Percentiles rank a stretch among this genome's conserved stretches.
Conservation (phyloP, 2,113 vertebrate genomes). For the Saccopteryx leptura region DNA sequence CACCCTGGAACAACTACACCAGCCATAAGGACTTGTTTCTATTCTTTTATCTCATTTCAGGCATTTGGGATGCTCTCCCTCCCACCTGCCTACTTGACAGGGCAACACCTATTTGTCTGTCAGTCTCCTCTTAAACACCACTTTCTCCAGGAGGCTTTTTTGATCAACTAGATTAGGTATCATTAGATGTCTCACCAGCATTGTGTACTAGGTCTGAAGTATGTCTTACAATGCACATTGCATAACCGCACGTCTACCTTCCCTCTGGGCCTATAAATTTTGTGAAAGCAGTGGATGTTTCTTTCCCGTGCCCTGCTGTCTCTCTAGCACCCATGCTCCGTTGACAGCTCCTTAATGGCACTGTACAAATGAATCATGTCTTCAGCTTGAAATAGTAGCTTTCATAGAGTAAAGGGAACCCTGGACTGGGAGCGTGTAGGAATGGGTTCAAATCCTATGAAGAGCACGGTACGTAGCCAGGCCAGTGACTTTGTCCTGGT, state of each 20-base stretch:
- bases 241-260: not conserved
- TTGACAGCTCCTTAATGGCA: not conserved
- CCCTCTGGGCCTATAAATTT: not conserved
- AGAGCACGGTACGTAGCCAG: not conserved
- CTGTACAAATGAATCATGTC: not conserved
- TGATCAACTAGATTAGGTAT: not conserved
- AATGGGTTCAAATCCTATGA: not conserved
- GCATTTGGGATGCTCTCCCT: not conserved
- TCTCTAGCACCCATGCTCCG: not conserved
- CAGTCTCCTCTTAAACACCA: not conserved
- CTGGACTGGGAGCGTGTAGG: not conserved
- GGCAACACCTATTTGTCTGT: not conserved
- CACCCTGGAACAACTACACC: not conserved
- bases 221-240: not conserved
- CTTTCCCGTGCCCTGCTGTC: not conserved
- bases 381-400: slow-evolving; percentile 13
- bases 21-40: not conserved
- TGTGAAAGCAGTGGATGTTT: not conserved
- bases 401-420: not conserved
- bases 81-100: not conserved
- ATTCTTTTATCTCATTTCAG: not conserved
- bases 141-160: not conserved
- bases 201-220: not conserved
- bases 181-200: not conserved
- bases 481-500: not conserved